Evolutionary conservation across 2,797 vertebrate genomes (phyloP).

Genomic region (Periophthalmus magnuspinnatus): DNA sequence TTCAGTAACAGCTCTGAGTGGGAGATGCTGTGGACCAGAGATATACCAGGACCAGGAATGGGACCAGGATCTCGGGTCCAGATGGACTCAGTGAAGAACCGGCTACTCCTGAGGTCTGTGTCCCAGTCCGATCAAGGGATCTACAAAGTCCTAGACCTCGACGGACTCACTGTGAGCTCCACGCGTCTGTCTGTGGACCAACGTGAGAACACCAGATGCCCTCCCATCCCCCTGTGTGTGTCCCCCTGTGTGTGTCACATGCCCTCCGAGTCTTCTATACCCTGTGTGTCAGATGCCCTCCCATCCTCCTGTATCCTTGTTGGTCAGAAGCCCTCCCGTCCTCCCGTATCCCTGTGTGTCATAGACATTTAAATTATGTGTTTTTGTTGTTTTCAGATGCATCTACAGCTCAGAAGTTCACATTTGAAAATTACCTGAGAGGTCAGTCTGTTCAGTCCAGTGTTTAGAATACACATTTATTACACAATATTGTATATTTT

Average conservation of each 20-base stretch:
- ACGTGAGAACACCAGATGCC: constrained; percentile 6
- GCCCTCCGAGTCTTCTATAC: neutral
- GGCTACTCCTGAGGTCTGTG: constrained; percentile 26
- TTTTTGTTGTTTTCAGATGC: constrained; percentile 12
- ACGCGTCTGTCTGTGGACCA: constrained; percentile 48
- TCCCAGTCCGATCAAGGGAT: constrained; percentile 39
- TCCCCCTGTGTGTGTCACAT: neutral
- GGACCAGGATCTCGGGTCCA: constrained; percentile 5
- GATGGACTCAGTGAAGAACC: constrained; percentile 13
- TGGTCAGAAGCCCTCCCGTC: neutral
- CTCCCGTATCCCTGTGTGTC: neutral
- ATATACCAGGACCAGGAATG: neutral
- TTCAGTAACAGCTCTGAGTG: constrained; percentile 41
- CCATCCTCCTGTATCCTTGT: neutral
- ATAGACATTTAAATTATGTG: neutral
- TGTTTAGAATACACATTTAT: no score
- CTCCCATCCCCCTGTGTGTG: neutral
- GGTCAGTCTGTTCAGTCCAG: constrained; percentile 30
- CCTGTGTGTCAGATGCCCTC: neutral
- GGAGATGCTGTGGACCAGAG: constrained; percentile 57
- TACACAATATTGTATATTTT: no score
- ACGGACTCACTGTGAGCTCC: constrained; percentile 67
- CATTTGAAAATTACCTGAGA: neutral
- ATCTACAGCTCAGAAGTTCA: rapidly evolving
- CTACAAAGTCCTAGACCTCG: constrained; percentile 67